Base-by-base conservation (phyloP, 2,888 invertebrate genomes). In the Anthophora plumipes region DNA sequence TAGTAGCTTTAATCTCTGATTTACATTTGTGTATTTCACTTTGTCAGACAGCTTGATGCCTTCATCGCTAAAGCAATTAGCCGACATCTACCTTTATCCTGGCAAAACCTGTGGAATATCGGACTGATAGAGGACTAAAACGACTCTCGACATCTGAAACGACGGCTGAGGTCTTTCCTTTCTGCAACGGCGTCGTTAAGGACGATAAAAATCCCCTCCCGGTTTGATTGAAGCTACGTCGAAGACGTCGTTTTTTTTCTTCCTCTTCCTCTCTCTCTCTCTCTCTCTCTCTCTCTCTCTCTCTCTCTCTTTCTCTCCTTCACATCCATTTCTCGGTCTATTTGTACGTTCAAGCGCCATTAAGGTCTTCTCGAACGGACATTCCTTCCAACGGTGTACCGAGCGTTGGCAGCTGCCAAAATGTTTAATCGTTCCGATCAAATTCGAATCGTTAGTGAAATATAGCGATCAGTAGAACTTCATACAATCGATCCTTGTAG, bases 201-300 rank as follows among this genome's bases (percentile, higher is more conserved):
- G 75, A 76, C 79, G 86, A 86, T 86, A 85, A 88, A 86, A 88
- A 86, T 82, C 86, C 73, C 71, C 31, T 4, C 31, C n/a, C n/a
- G n/a, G 75, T 78, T 81, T 81, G 85, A 86, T 88, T 61, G 78
- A 81, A 82, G 73, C 61, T 71, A 77, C 73, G 60, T 82, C 72
- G 77, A 77, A 31, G 77, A 63, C 76, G 76, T 75, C 66, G 60
- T 81, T 85, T 79, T 72, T 31, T 77, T 37, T 75, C 57, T 46
- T 70, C 66, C 70, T 67, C 76, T n/a, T n/a, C n/a, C n/a, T n/a
- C n/a, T n/a, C n/a, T n/a, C n/a, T n/a, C n/a, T n/a, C n/a, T n/a
- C n/a, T n/a, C n/a, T n/a, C n/a, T n/a, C n/a, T n/a, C n/a, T n/a
- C n/a, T n/a, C n/a, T n/a, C n/a, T n/a, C n/a, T n/a, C n/a, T n/a